Base-by-base conservation (phyloP, 2,113 vertebrate genomes). In the Forbesichthys papilliferus region DNA sequence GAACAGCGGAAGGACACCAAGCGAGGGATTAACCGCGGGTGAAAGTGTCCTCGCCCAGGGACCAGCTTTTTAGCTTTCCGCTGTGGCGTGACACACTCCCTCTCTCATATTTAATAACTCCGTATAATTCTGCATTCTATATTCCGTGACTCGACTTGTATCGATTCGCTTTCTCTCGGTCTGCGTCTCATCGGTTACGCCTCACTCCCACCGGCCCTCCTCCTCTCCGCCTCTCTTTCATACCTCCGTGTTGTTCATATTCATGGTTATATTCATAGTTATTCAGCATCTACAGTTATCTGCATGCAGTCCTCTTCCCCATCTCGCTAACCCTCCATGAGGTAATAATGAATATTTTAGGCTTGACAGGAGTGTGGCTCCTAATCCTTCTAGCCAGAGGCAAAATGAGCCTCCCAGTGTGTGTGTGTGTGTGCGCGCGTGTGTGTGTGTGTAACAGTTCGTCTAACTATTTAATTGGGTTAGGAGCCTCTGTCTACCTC, bases 281-380 rank as follows among this genome's bases (percentile, higher is more conserved):
- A 11, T 12, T 20, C 57, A 5, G 20, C 9, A 8, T 59, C 27
- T 14, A 3, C 20, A 79, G 72, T 68, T 68, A 58, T 47, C 75
- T 82, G 69, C 68, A 78, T 66, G 3, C 48, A 0, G 51, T 14
- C 58, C 7, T 5, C 3, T 64, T 70, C 51, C 48, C 69, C 67
- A 67, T 55, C 78, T 74, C 70, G 74, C 71, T 58, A 86, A 71
- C 87, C 87, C 75, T 84, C 84, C 79, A 77, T 85, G 80, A 85
- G 80, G 86, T 81, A 80, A 82, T 83, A 77, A 88, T 88, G 84
- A 89, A 87, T 89, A 87, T 89, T 88, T 90, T 77, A 90, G 73
- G 68, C 59, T 69, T 81, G 85, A 88, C 78, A 78, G 81, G 74
- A 84, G 74, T 64, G 58, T 76, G 60, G 73, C 64, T 83, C 83